Evolutionary conservation across 2,888 invertebrate species (phyloP).

Genomic region (Temnothorax rugatulus): DNA sequence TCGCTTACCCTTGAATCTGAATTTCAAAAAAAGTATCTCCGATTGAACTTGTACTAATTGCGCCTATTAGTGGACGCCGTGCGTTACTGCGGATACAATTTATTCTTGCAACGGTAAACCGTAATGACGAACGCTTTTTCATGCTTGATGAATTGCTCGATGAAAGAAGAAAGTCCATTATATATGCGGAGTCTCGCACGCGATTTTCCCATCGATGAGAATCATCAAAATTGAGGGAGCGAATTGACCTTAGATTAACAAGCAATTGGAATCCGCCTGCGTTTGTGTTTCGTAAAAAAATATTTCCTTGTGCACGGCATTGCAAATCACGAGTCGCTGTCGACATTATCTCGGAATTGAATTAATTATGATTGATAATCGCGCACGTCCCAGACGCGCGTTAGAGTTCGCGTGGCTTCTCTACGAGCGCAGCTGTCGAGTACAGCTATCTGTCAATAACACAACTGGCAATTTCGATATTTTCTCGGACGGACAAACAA

Average conservation of each 20-base stretch:
- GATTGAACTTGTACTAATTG: constrained; percentile 11
- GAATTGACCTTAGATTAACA: background rate
- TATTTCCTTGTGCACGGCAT: background rate
- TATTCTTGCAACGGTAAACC: constrained; percentile 15
- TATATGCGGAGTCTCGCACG: background rate
- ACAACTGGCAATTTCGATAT: background rate
- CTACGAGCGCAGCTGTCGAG: background rate
- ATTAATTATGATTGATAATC: background rate
- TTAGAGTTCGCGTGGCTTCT: background rate
- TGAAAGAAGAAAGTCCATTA: constrained; percentile 35
- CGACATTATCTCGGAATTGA: background rate
- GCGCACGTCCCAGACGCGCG: background rate
- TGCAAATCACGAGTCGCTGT: background rate
- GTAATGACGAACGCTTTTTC: constrained; percentile 17
- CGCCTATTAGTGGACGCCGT: background rate
- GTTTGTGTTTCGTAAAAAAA: background rate
- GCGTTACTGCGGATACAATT: background rate
- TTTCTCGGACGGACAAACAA: background rate
- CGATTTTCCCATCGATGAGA: constrained; percentile 23
- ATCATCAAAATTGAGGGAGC: background rate
- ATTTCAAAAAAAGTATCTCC: background rate
- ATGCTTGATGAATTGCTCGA: constrained; percentile 8
- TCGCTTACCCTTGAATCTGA: background rate
- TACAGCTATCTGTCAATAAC: background rate
- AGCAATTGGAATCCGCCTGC: background rate